Evolutionary conservation across 2,888 invertebrate species (phyloP), one percentile per base, ranked within the genome.

Genomic region (Calameuta pallipes): DNA sequence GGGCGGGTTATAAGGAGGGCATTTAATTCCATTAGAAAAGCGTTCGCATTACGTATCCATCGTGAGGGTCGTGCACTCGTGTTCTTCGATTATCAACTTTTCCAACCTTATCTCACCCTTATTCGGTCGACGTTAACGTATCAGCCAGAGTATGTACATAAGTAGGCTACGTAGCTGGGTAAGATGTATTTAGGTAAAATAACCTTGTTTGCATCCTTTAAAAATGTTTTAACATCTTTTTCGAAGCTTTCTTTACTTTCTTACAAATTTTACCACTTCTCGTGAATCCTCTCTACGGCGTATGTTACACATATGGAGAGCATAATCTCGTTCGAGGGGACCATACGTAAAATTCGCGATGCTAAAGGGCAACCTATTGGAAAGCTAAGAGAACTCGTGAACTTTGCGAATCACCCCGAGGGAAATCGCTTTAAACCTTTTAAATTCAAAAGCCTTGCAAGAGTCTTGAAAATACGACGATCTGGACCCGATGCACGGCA

Each of bases 371-470:
- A 56, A 56, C 56, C 23, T 56, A 56, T 71, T 12, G 71, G 71
- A 71, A 71, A 71, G 71, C 23, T 23, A 56, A 56, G 56, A 56
- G 56, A 56, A 6, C 71, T 31, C 86, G 86, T 83, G 83, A 83
- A 88, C 87, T 84, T 85, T 87, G 82, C 85, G 85, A 78, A 88
- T 86, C 90, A 89, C 89, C 85, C 82, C 85, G 0, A 30, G 91
- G 90, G 91, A 91, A 91, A 91, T 91, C 91, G 90, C 83, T 91
- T 88, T 90, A 91, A 91, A 90, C 91, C 90, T 91, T 91, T 91
- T 90, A 91, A 90, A 91, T 89, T 90, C 85, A 85, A 83, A 85
- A 84, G 83, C 56, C 56, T 23, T 83, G 83, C 81, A 79, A 74
- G 82, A 73, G 73, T 84, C 83, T 82, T 81, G 77, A n/a, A 71